phyloP scores from a whole-genome alignment of 2,888 invertebrate species.

The Unio pictorum region DNA sequence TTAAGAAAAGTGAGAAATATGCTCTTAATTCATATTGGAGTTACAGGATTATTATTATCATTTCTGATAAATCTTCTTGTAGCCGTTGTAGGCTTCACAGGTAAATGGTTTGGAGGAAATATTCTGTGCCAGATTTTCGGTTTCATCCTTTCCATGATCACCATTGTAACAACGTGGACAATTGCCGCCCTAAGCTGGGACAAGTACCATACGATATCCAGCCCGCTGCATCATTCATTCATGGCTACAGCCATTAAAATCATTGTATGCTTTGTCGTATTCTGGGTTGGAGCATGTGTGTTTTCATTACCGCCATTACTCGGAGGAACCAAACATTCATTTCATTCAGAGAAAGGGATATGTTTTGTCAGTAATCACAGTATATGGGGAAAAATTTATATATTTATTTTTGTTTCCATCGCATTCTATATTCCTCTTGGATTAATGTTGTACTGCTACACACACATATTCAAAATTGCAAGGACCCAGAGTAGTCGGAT shows the following conservation, averaged over 20 bases:
- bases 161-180: conserved; percentile 49
- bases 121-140: conserved; percentile 49
- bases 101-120: conserved; percentile 47
- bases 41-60: conserved; percentile 41
- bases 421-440: conserved; percentile 55
- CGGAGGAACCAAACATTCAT: conserved; percentile 45
- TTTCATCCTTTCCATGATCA: conserved; percentile 42
- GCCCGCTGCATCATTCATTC: conserved; percentile 59
- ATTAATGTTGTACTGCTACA: conserved; percentile 61
- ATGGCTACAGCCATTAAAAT: conserved; percentile 55
- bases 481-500: conserved; percentile 62
- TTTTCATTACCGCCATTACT: conserved; percentile 56
- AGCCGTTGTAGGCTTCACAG: conserved; percentile 45
- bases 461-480: conserved; percentile 63
- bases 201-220: conserved; percentile 63
- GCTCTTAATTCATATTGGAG: conserved; percentile 51
- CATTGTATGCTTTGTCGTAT: conserved; percentile 47
- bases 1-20: conserved; percentile 53
- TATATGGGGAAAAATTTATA: conserved; percentile 45
- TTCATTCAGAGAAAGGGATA: conserved; percentile 51
- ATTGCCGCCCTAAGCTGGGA: conserved; percentile 65
- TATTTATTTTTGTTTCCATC: conserved; percentile 38
- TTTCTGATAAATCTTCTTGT: conserved; percentile 37
- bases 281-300: conserved; percentile 52
- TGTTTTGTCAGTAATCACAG: conserved; percentile 52